Conservation (phyloP, 35 echinoderm and acorn worm species). For the Apostichopus californicus region DNA sequence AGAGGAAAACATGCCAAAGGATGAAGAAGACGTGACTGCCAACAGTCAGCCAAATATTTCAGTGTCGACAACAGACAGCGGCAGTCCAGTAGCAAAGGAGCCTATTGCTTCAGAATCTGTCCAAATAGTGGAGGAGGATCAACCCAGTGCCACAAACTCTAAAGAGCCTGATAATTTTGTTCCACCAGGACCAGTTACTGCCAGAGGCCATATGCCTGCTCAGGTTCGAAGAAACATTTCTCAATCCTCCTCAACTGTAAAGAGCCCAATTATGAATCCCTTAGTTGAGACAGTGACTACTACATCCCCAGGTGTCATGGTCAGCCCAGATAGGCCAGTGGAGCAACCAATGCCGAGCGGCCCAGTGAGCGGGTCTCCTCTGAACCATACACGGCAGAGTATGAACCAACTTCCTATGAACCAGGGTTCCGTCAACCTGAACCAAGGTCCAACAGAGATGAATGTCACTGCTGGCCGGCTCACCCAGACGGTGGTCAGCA, state of each 20-base stretch:
- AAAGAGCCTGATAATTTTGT: slow-evolving; percentile 9
- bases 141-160: not conserved
- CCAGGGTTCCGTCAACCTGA: not conserved
- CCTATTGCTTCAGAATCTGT: not conserved
- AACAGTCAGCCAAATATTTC: not conserved
- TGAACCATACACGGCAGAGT: not conserved
- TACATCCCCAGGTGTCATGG: not conserved
- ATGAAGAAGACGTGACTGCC: not conserved
- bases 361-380: not conserved
- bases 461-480: not conserved
- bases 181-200: slow-evolving; percentile 4
- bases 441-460: slow-evolving; percentile 19
- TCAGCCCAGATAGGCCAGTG: slow-evolving; percentile 1
- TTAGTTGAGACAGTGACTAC: slow-evolving; percentile 26
- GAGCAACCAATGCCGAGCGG: slow-evolving; percentile 13
- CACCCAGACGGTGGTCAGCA: not conserved
- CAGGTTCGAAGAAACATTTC: not conserved
- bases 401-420: slow-evolving; percentile 9
- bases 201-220: not conserved
- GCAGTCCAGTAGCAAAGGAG: not conserved
- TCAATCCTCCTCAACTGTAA: not conserved
- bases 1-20: not conserved
- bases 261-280: not conserved
- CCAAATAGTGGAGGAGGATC: not conserved
- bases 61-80: not conserved